phyloP scores from a whole-genome alignment of 2,888 invertebrate genomes.

The Lathronympha strigana region DNA sequence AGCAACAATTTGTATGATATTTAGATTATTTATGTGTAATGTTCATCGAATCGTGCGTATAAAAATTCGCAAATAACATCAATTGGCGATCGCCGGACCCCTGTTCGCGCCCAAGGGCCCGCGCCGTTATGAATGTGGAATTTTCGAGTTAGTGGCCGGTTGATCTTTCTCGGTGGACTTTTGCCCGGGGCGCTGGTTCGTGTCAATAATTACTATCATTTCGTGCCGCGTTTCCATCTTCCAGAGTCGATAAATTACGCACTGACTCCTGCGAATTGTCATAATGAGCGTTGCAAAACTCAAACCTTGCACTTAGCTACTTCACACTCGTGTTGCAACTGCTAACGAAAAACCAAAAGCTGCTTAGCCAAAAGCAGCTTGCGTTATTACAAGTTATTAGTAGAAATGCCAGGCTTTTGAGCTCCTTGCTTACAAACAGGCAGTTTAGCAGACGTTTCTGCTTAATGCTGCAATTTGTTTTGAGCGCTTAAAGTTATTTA shows the following conservation, averaged over 20 bases:
- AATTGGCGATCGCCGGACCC: conserved; percentile 61
- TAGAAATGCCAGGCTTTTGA: too few relatives aligned
- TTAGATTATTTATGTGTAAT: conserved; percentile 51
- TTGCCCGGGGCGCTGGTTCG: conserved; percentile 66
- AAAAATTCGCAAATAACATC: conserved; percentile 62
- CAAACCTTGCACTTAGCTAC: conserved; percentile 62
- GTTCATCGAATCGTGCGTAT: conserved; percentile 55
- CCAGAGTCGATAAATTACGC: conserved; percentile 70
- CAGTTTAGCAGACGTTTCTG: too few relatives aligned
- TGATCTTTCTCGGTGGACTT: conserved; percentile 69
- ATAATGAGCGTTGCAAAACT: conserved; percentile 70
- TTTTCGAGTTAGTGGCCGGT: conserved; percentile 78
- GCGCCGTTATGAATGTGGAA: conserved; percentile 76
- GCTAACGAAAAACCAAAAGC: conserved; percentile 4
- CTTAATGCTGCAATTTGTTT: too few relatives aligned
- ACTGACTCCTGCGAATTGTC: conserved; percentile 76
- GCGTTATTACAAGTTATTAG: too few relatives aligned
- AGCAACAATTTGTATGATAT: conserved; percentile 35
- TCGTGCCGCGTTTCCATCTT: conserved; percentile 69
- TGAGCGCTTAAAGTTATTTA: too few relatives aligned
- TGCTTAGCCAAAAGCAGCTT: not conserved
- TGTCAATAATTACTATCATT: conserved; percentile 83
- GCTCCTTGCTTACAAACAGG: too few relatives aligned
- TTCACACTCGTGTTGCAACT: conserved; percentile 46
- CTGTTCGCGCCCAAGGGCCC: conserved; percentile 67